Evolutionary conservation across 2,797 vertebrate species (phyloP).

Genomic region (Aeoliscus strigatus): DNA sequence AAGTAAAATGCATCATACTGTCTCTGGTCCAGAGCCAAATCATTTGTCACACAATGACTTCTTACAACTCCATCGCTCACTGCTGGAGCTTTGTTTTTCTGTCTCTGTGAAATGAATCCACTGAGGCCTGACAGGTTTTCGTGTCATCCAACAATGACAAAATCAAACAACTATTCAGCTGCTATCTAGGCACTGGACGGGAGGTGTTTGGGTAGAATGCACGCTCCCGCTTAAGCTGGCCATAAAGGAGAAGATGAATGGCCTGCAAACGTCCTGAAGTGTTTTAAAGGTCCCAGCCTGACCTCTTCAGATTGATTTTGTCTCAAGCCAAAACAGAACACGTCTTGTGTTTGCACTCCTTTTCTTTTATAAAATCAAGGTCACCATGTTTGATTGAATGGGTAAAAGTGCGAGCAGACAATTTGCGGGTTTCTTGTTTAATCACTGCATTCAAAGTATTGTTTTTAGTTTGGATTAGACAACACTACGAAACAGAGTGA

Average conservation of each 20-base stretch:
- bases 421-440: no score
- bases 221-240: slow-evolving; percentile 13
- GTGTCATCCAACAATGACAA: slow-evolving; percentile 45
- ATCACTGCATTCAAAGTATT: no score
- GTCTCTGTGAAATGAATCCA: slow-evolving; percentile 47
- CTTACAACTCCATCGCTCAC: not conserved
- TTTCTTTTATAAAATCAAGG: no score
- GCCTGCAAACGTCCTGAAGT: slow-evolving; percentile 18
- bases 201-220: slow-evolving; percentile 26
- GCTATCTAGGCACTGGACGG: slow-evolving; percentile 34
- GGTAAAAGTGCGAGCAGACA: no score
- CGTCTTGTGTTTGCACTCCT: no score
- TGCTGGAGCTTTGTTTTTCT: slow-evolving; percentile 14
- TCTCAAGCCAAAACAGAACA: no score
- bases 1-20: no score
- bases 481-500: no score
- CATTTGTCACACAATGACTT: no score
- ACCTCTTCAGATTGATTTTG: no score
- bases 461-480: no score
- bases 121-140: slow-evolving; percentile 42
- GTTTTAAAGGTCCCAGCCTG: slow-evolving; percentile 13
- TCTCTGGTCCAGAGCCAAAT: not conserved
- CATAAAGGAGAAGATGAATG: slow-evolving; percentile 31
- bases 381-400: no score
- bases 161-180: slow-evolving; percentile 49